Conservation (phyloP, 1,140 invertebrate genomes). For the Brachionus asplanchnoidis region DNA sequence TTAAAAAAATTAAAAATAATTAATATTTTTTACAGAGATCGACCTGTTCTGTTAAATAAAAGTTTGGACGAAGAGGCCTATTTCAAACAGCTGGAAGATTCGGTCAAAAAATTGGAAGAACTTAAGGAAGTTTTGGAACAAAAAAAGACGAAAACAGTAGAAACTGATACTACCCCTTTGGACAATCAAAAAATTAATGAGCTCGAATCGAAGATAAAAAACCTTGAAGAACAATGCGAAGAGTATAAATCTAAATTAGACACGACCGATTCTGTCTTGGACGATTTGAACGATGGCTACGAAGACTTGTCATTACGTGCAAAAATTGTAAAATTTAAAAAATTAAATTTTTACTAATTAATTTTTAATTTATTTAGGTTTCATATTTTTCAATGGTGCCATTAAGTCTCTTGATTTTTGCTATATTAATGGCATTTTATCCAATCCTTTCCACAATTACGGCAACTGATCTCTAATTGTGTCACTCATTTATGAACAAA, state of each 20-base stretch:
- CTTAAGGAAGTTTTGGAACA: background rate
- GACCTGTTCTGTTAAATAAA: background rate
- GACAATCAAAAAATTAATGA: background rate
- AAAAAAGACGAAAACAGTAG: background rate
- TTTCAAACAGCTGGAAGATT: background rate
- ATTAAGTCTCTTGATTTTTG: constrained; percentile 14
- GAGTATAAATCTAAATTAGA: constrained; percentile 25
- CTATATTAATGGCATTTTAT: constrained; percentile 33
- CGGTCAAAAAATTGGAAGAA: background rate
- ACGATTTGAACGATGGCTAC: constrained; percentile 17
- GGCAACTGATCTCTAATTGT: background rate
- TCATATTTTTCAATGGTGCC: constrained; percentile 39
- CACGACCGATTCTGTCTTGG: background rate
- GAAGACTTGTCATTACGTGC: constrained; percentile 14
- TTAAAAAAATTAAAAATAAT: background rate
- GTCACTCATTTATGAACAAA: background rate
- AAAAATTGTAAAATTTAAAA: constrained; percentile 19
- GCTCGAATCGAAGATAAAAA: background rate
- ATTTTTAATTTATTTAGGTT: constrained; percentile 15
- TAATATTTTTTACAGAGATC: background rate
- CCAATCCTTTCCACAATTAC: constrained; percentile 26
- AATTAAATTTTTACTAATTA: background rate
- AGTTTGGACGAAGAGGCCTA: background rate
- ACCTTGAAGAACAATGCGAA: background rate
- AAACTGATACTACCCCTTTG: background rate